Percentiles rank a stretch among this genome's conserved stretches.
phyloP scores from a whole-genome alignment of 2,888 invertebrate genomes.

The Xylophagus ater region DNA sequence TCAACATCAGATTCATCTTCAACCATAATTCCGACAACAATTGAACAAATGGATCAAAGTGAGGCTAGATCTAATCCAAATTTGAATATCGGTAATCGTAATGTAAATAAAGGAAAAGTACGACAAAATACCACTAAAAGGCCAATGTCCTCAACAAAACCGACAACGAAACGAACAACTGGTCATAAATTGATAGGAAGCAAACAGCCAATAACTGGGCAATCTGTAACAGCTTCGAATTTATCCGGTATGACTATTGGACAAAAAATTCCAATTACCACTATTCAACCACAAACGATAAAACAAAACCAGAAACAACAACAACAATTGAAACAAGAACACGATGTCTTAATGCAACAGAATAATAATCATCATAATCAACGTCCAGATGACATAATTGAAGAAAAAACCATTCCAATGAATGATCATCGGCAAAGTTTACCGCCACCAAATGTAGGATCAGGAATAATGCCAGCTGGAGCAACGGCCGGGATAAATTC shows the following conservation, averaged over 20 bases:
- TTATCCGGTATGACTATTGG: neutral
- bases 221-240: too few species aligned
- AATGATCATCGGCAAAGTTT: neutral
- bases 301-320: constrained; percentile 20
- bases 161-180: constrained; percentile 5
- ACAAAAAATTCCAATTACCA: constrained; percentile 11
- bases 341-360: constrained; percentile 9
- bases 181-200: constrained; percentile 1
- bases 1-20: constrained; percentile 1
- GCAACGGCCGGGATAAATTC: constrained; percentile 15
- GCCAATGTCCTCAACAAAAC: constrained; percentile 2
- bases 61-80: too few species aligned
- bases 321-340: constrained; percentile 13
- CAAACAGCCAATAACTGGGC: too few species aligned
- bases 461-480: too few species aligned
- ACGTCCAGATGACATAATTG: constrained; percentile 4
- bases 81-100: too few species aligned
- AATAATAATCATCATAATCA: constrained; percentile 11
- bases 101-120: neutral
- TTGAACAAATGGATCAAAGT: too few species aligned
- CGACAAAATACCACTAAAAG: constrained; percentile 10
- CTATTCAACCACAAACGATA: constrained; percentile 8
- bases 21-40: too few species aligned
- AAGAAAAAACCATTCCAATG: neutral
- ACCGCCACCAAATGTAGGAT: too few species aligned